phyloP scores from a whole-genome alignment of 2,797 vertebrate species.

The Phylloscopus collybita region DNA sequence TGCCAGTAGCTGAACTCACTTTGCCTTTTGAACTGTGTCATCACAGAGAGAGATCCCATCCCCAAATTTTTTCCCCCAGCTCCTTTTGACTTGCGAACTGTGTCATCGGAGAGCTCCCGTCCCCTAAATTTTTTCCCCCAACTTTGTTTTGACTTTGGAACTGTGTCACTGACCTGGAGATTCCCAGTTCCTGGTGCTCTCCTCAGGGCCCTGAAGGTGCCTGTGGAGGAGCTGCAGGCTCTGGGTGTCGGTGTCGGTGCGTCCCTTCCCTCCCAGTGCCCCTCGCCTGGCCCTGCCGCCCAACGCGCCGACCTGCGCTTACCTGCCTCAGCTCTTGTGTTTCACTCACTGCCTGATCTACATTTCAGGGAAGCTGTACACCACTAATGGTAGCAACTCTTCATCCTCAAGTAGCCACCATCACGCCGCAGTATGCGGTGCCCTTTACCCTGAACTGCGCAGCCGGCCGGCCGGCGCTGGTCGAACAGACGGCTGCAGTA shows the following conservation, averaged over 20 bases:
- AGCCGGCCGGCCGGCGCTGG: conserved; percentile 94
- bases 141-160: background rate
- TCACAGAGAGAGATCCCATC: background rate
- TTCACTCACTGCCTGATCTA: conserved; percentile 87
- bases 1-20: background rate
- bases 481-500: conserved; percentile 99
- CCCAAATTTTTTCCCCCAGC: background rate
- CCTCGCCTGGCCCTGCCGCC: conserved; percentile 42
- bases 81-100: background rate
- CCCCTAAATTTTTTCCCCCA: background rate
- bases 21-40: background rate
- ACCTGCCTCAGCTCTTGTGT: conserved; percentile 76
- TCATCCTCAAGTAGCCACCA: conserved; percentile 95
- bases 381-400: conserved; percentile 99
- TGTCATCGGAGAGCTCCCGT: background rate
- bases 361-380: conserved; percentile 98
- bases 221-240: background rate
- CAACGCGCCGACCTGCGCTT: background rate
- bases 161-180: background rate
- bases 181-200: background rate
- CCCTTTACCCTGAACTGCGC: conserved; percentile 95
- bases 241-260: background rate
- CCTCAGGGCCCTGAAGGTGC: background rate
- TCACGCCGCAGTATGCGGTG: conserved; percentile 97
- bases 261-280: conserved; percentile 17